phyloP scores from a whole-genome alignment of 2,888 invertebrate species.

The Megaustenia siamemsis region DNA sequence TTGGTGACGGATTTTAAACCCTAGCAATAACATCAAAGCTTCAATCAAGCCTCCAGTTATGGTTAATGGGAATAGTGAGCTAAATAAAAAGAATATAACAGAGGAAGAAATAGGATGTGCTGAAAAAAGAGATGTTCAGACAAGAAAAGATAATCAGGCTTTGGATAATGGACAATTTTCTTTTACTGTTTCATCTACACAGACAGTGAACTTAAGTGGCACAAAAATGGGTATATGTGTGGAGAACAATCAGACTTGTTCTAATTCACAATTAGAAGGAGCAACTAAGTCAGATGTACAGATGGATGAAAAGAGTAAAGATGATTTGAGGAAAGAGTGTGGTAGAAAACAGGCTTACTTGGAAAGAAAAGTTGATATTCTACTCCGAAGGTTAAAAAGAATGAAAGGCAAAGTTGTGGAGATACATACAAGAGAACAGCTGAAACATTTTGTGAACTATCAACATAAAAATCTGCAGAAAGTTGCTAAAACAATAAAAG shows the following conservation, averaged over 20 bases:
- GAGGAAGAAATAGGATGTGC: slow-evolving; percentile 10
- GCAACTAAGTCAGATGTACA: slow-evolving; percentile 15
- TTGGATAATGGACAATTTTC: neutral
- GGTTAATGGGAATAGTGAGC: slow-evolving; percentile 51
- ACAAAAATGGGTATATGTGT: slow-evolving; percentile 32
- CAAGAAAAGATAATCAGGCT: slow-evolving; percentile 4
- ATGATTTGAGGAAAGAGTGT: slow-evolving; percentile 60
- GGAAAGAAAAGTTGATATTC: slow-evolving; percentile 86
- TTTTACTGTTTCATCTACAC: neutral
- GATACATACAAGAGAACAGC: slow-evolving; percentile 89
- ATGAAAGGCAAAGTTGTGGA: slow-evolving; percentile 88
- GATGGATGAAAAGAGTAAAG: slow-evolving; percentile 41
- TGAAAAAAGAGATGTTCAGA: slow-evolving; percentile 19
- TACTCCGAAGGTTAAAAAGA: slow-evolving; percentile 87
- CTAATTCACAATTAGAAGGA: neutral
- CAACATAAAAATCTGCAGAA: slow-evolving; percentile 82
- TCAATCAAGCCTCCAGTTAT: slow-evolving; percentile 36
- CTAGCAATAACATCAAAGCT: neutral
- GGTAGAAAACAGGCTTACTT: slow-evolving; percentile 83
- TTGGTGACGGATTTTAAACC: neutral
- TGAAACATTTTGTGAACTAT: slow-evolving; percentile 87
- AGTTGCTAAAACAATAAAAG: slow-evolving; percentile 68
- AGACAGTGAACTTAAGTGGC: neutral
- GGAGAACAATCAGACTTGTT: neutral
- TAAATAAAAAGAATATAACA: neutral